Evolutionary conservation across 1,140 invertebrate species (phyloP).

Genomic region (Conopomorpha cramerella): DNA sequence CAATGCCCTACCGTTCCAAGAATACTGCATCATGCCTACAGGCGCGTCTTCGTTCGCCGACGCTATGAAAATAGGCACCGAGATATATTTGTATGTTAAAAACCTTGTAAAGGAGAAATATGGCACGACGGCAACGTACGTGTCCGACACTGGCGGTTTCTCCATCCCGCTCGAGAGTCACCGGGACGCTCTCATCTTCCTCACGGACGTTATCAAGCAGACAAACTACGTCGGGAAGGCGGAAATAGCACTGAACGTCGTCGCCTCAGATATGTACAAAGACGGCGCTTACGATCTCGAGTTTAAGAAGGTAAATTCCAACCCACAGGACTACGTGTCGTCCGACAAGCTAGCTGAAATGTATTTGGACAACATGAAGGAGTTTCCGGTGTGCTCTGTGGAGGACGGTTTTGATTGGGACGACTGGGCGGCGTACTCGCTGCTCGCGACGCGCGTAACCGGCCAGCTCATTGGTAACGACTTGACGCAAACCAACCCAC

Average conservation of each 20-base stretch:
- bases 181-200: slow-evolving; percentile 87
- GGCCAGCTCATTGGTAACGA: slow-evolving; percentile 95
- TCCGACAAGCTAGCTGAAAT: slow-evolving; percentile 82
- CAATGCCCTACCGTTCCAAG: slow-evolving; percentile 97
- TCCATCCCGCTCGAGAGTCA: slow-evolving; percentile 94
- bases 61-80: slow-evolving; percentile 96
- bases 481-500: slow-evolving; percentile 83
- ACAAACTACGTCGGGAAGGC: slow-evolving; percentile 87
- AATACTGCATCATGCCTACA: slow-evolving; percentile 89
- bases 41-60: slow-evolving; percentile 90
- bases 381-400: slow-evolving; percentile 93
- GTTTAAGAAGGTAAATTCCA: slow-evolving; percentile 93
- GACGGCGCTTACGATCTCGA: slow-evolving; percentile 92
- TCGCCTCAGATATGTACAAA: slow-evolving; percentile 90
- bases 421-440: slow-evolving; percentile 91
- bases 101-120: slow-evolving; percentile 89
- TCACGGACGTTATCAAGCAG: slow-evolving; percentile 88
- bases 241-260: slow-evolving; percentile 97
- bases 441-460: slow-evolving; percentile 71
- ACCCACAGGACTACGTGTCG: slow-evolving; percentile 75
- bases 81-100: slow-evolving; percentile 95
- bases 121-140: slow-evolving; percentile 88
- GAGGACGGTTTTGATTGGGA: slow-evolving; percentile 98
- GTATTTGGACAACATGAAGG: slow-evolving; percentile 87
- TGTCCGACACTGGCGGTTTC: slow-evolving; percentile 97